phyloP scores from a whole-genome alignment of 2,888 invertebrate genomes.

The Aphodius sticticus region DNA sequence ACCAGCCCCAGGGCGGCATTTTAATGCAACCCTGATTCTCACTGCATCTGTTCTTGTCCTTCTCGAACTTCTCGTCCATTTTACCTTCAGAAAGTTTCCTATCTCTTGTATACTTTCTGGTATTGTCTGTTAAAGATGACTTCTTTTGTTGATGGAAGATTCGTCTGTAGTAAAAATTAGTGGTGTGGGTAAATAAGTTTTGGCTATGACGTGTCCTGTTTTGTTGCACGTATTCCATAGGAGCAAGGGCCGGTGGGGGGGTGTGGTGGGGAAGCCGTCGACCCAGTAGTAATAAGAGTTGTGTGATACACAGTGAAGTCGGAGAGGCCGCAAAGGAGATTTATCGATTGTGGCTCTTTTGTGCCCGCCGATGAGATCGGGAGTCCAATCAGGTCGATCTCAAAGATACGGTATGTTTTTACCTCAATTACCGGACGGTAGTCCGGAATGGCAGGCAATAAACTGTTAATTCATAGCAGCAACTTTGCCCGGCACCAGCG shows the following conservation, averaged over 20 bases:
- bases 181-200: slow-evolving; percentile 19
- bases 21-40: not conserved
- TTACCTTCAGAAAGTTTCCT: too few relatives aligned
- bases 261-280: slow-evolving; percentile 12
- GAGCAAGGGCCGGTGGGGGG: not conserved
- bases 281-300: slow-evolving; percentile 26
- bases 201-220: slow-evolving; percentile 22
- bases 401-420: slow-evolving; percentile 25
- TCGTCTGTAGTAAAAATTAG: not conserved
- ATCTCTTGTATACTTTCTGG: too few relatives aligned
- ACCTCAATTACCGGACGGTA: slow-evolving; percentile 23
- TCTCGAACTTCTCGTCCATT: too few relatives aligned
- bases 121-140: not conserved
- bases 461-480: slow-evolving; percentile 22
- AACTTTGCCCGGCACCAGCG: not conserved
- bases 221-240: slow-evolving; percentile 18
- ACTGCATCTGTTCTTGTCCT: not conserved
- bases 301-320: slow-evolving; percentile 12
- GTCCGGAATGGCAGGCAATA: slow-evolving; percentile 23
- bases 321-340: slow-evolving; percentile 19
- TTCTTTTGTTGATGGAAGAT: not conserved
- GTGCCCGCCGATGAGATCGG: slow-evolving; percentile 45
- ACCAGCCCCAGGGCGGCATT: not conserved
- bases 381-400: slow-evolving; percentile 46
- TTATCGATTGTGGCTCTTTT: slow-evolving; percentile 40